These are phyloP conservation scores for Deroptyus accipitrinus DNA, from an alignment of 2,113 vertebrate genomes.

Conservation along the genomic window DNA sequence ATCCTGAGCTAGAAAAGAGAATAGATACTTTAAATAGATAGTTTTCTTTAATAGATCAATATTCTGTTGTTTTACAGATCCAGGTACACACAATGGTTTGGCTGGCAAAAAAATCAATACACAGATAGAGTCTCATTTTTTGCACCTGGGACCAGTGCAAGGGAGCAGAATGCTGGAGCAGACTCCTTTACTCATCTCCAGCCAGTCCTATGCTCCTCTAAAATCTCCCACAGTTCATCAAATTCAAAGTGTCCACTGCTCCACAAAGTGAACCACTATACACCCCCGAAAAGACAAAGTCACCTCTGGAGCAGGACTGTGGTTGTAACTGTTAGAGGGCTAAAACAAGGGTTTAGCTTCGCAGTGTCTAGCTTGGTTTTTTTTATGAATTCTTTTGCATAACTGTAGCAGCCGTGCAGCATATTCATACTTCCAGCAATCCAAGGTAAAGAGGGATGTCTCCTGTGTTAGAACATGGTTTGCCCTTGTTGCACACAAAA, in stretches of 20 bases:
- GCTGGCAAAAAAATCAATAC: slow-evolving; percentile 36
- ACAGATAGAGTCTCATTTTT: background rate
- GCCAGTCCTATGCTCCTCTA: background rate
- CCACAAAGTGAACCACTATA: background rate
- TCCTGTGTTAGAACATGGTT: background rate
- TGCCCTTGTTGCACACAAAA: slow-evolving; percentile 24
- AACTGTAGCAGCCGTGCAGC: background rate
- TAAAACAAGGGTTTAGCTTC: background rate
- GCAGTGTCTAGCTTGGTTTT: background rate
- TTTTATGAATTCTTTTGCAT: background rate
- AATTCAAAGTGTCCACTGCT: background rate
- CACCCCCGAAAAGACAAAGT: background rate
- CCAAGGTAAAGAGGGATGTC: background rate
- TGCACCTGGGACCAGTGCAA: background rate
- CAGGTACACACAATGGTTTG: background rate
- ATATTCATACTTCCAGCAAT: background rate
- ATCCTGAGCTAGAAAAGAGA: background rate
- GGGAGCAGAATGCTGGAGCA: background rate
- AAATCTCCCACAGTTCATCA: background rate
- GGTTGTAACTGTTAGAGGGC: background rate
- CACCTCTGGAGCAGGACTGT: background rate
- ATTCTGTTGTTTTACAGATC: slow-evolving; percentile 31
- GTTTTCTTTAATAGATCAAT: slow-evolving; percentile 48
- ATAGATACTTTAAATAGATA: slow-evolving; percentile 8
- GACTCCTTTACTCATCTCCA: background rate